Evolutionary conservation across 2,113 vertebrate species (phyloP).

Genomic region (Ariopsis seemanni): DNA sequence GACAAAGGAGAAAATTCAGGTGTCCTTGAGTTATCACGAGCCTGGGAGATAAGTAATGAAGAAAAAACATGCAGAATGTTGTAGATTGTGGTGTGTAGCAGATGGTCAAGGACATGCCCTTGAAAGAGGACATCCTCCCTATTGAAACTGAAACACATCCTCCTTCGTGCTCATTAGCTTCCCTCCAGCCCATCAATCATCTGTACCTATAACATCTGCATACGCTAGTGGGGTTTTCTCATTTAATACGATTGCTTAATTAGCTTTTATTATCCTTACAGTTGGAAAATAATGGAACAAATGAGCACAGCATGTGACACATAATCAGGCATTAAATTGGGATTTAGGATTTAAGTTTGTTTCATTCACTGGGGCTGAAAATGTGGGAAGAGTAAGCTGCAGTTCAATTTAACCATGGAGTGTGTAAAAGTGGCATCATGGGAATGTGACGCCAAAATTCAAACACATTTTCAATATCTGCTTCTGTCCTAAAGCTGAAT

Average conservation of each 20-base stretch:
- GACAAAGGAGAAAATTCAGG: not conserved
- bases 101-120: slow-evolving; percentile 9
- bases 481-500: not conserved
- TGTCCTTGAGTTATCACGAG: slow-evolving; percentile 14
- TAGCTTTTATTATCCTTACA: not conserved
- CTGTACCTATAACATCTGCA: slow-evolving; percentile 9
- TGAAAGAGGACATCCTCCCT: slow-evolving; percentile 29
- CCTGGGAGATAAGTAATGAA: slow-evolving; percentile 8
- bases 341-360: not conserved
- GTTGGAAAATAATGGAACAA: not conserved
- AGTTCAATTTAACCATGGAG: not conserved
- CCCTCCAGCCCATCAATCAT: not conserved
- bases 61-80: slow-evolving; percentile 24
- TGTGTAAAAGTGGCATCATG: not conserved
- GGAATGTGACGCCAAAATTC: not conserved
- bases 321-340: not conserved
- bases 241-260: not conserved
- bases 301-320: not conserved
- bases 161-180: not conserved
- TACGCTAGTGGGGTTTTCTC: not conserved
- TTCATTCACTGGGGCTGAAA: not conserved
- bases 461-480: not conserved
- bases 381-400: not conserved
- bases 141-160: not conserved
- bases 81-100: not conserved